Conservation (phyloP, 1,140 invertebrate genomes). For the Cydia fagiglandana region DNA sequence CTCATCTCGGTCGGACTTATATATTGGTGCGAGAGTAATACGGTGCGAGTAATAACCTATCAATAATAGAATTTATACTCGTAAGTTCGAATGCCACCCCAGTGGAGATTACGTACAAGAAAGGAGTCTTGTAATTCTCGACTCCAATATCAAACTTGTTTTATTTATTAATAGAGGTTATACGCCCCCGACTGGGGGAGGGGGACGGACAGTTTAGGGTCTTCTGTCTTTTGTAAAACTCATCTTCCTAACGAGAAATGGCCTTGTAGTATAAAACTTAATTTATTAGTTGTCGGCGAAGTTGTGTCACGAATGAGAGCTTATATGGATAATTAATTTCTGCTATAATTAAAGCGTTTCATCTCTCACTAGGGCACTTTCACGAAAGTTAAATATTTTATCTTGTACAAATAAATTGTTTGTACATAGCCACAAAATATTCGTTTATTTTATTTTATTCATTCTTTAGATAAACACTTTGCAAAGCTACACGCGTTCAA, state of each 20-base stretch:
- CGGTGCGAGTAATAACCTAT: no score
- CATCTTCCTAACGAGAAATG: neutral
- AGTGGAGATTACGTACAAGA: conserved; percentile 26
- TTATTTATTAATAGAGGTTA: conserved; percentile 29
- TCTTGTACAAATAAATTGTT: no score
- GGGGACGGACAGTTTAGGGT: conserved; percentile 12
- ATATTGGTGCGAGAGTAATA: no score
- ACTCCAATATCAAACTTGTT: conserved; percentile 20
- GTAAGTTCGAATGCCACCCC: neutral
- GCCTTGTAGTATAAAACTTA: neutral
- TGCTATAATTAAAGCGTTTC: neutral
- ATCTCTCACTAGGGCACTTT: neutral
- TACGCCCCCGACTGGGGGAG: neutral
- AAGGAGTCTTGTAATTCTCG: conserved; percentile 17
- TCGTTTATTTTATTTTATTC: no score
- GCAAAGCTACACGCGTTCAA: no score
- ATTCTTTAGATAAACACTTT: no score
- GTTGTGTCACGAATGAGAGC: neutral
- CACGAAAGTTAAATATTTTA: no score
- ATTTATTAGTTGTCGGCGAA: neutral
- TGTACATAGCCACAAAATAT: no score
- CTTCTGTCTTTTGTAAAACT: neutral
- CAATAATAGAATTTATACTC: no score
- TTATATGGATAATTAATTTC: neutral
- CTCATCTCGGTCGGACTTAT: no score